Percentiles rank a stretch among this genome's conserved stretches.
Evolutionary conservation across 2,113 vertebrate species (phyloP).

Genomic region (Helogale parvula): DNA sequence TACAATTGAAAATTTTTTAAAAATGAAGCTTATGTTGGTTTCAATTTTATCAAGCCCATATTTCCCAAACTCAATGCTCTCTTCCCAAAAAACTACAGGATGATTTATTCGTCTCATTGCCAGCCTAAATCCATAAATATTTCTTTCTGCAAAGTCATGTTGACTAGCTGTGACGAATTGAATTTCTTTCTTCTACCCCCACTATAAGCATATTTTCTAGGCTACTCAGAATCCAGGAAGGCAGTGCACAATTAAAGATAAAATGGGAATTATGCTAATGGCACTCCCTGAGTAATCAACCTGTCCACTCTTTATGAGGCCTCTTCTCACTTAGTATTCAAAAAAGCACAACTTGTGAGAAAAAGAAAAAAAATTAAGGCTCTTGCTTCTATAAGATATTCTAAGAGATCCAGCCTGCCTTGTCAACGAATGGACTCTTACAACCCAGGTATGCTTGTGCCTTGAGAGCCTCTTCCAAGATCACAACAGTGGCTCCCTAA

Average conservation of each 20-base stretch:
- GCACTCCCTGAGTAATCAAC: background rate
- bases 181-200: constrained; percentile 21
- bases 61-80: background rate
- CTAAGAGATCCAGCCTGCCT: background rate
- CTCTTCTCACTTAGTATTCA: background rate
- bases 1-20: background rate
- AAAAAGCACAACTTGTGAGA: background rate
- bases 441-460: background rate
- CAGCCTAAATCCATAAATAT: constrained; percentile 32
- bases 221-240: constrained; percentile 37
- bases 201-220: constrained; percentile 2
- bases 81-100: background rate
- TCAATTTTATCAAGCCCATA: background rate
- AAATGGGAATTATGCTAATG: background rate
- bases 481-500: background rate
- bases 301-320: background rate
- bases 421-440: background rate
- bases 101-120: constrained; percentile 5
- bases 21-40: background rate
- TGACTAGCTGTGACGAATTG: background rate
- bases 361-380: background rate
- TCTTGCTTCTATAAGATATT: background rate
- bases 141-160: constrained; percentile 35
- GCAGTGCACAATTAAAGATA: background rate
- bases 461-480: background rate